Base-by-base conservation (phyloP, 2,888 invertebrate genomes). In the Ferrisia virgata region DNA sequence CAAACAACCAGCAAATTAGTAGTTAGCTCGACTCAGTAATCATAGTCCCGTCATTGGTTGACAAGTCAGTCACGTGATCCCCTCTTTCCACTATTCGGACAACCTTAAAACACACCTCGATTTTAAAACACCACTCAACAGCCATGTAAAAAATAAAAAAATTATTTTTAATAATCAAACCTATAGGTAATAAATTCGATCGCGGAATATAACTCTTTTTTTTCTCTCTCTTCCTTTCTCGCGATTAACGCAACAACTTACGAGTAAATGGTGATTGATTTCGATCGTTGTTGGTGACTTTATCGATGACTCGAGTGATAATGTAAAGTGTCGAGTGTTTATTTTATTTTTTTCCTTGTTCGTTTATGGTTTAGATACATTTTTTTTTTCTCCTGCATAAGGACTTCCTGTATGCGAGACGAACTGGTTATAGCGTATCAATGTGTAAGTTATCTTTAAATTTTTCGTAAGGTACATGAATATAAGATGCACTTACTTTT, bases 21-120 rank as follows among this genome's bases (percentile, higher is more conserved):
- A 72, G 82, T 82, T 82, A 69, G 82, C 69, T 82, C 43, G 53
- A 31, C 64, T 72, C 82, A n/a, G 72, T 43, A 72, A 82, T 72
- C 69, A 72, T 72, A 72, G 72, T 40, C 25, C 40, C 82, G 39
- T 82, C 72, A 82, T 82, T 82, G 82, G 82, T 72, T 82, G 72
- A 82, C 82, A 64, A 69, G 72, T 39, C 40, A 40, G 72, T 82
- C 82, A 82, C 82, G 82, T 82, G 82, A 82, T 72, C 25, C 72
- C n/a, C 82, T 82, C 69, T 82, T 69, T 72, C 43, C 31, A 64
- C 76, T 82, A 36, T 36, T 82, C 43, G 82, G 69, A 72, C 82
- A 82, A 82, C 82, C 82, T 82, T 82, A 82, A 82, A 82, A 82
- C 82, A 82, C 82, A 72, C 82, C 82, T 82, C 69, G 28, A 43